Percentiles rank a stretch among this genome's conserved stretches.
Evolutionary conservation across 2,113 vertebrate genomes (phyloP).

Genomic region (Ranitomeya imitator): DNA sequence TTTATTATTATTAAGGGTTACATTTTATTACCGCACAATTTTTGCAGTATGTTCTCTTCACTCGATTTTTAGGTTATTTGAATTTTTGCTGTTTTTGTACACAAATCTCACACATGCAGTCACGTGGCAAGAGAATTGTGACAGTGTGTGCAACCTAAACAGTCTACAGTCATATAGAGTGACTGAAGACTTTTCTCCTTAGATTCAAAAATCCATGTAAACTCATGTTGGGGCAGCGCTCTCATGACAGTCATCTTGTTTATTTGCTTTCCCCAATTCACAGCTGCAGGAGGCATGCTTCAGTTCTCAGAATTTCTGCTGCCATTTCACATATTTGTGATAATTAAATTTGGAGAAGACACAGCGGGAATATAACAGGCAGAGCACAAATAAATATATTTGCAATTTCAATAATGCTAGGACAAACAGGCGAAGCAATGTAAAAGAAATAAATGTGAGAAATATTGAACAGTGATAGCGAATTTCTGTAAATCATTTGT

Average conservation of each 20-base stretch:
- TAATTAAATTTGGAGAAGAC: slow-evolving; percentile 8
- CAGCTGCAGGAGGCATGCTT: not conserved
- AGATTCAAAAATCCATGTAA: too few relatives aligned
- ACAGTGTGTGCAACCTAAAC: too few relatives aligned
- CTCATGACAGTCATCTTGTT: not conserved
- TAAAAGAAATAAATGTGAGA: not conserved
- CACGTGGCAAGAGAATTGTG: too few relatives aligned
- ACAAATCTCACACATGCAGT: too few relatives aligned
- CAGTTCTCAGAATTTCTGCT: not conserved
- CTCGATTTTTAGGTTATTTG: too few relatives aligned
- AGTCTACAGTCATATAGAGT: too few relatives aligned
- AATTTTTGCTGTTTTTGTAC: too few relatives aligned
- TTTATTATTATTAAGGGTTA: too few relatives aligned
- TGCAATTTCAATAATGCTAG: not conserved
- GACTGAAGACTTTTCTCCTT: too few relatives aligned
- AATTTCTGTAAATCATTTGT: not conserved
- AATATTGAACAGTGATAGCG: not conserved
- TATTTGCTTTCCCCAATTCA: not conserved
- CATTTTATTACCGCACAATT: too few relatives aligned
- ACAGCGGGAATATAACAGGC: not conserved
- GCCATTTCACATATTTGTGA: not conserved
- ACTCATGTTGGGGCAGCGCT: not conserved
- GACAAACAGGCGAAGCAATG: not conserved
- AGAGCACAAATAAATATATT: not conserved
- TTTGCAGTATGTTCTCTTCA: too few relatives aligned